Evolutionary conservation across 2,113 vertebrate species (phyloP).

Genomic region (Pseudolaguvia tuberculata): DNA sequence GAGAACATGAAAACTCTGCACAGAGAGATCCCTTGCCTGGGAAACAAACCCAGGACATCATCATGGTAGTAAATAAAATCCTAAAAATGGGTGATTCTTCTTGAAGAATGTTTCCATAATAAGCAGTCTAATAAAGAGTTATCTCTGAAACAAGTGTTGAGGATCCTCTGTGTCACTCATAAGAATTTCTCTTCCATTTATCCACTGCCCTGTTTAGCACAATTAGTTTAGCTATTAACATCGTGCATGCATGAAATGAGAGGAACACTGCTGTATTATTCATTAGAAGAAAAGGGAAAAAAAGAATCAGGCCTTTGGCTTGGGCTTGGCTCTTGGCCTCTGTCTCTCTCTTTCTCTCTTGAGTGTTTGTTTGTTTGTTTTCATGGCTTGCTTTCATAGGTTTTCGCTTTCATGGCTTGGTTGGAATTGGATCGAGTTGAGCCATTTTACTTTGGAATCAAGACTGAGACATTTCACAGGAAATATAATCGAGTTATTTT

Average conservation of each 20-base stretch:
- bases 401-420: conserved; percentile 22
- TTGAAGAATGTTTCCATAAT: not conserved
- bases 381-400: conserved; percentile 21
- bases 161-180: conserved; percentile 29
- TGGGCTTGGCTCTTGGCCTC: conserved; percentile 19
- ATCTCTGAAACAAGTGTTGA: not conserved
- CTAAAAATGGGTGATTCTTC: not conserved
- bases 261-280: conserved; percentile 36
- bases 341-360: not conserved
- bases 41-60: too few species aligned
- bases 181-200: conserved; percentile 38
- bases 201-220: conserved; percentile 36
- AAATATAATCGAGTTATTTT: conserved; percentile 16
- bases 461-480: conserved; percentile 4
- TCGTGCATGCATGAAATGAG: conserved; percentile 41
- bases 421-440: conserved; percentile 37
- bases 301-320: conserved; percentile 33
- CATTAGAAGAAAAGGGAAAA: conserved; percentile 24
- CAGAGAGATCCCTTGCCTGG: too few species aligned
- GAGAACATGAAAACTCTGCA: too few species aligned
- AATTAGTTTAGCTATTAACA: conserved; percentile 48
- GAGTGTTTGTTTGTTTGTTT: not conserved
- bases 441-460: conserved; percentile 20
- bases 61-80: not conserved
- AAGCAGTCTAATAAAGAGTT: not conserved